Conservation (phyloP, 1,140 invertebrate genomes). For the Drosophila mayri region DNA sequence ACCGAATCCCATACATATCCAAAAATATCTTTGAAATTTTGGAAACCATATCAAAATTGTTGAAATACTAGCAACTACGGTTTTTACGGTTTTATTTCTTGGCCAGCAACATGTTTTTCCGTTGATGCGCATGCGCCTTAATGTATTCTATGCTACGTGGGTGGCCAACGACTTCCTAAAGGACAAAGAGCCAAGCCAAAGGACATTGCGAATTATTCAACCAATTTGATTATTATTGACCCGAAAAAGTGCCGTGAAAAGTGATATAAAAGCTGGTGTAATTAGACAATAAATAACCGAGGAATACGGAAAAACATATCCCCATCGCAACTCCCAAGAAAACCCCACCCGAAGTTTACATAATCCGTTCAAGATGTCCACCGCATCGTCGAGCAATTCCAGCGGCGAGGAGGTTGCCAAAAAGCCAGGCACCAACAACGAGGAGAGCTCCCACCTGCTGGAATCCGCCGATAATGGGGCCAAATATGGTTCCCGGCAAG, state of each 20-base stretch:
- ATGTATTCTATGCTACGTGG: conserved; percentile 73
- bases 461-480: conserved; percentile 73
- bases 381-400: conserved; percentile 68
- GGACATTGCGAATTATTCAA: conserved; percentile 74
- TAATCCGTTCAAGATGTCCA: conserved; percentile 65
- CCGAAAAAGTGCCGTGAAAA: conserved; percentile 24
- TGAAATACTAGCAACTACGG: not conserved
- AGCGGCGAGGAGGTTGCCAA: conserved; percentile 60
- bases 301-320: conserved; percentile 61
- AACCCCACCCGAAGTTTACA: conserved; percentile 50
- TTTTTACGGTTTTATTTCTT: conserved; percentile 25
- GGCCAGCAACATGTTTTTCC: conserved; percentile 69
- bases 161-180: conserved; percentile 57
- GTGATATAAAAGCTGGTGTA: conserved; percentile 5
- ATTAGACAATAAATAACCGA: not conserved
- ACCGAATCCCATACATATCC: conserved; percentile 27
- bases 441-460: conserved; percentile 83
- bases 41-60: conserved; percentile 20
- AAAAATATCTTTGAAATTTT: conserved; percentile 13
- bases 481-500: conserved; percentile 81
- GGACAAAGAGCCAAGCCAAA: conserved; percentile 65
- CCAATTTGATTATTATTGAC: conserved; percentile 23
- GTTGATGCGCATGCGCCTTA: conserved; percentile 71
- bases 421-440: conserved; percentile 56
- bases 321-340: conserved; percentile 45